Evolutionary conservation across 2,113 vertebrate species (phyloP), one percentile per base, ranked within the genome.

Genomic region (Larimichthys crocea): DNA sequence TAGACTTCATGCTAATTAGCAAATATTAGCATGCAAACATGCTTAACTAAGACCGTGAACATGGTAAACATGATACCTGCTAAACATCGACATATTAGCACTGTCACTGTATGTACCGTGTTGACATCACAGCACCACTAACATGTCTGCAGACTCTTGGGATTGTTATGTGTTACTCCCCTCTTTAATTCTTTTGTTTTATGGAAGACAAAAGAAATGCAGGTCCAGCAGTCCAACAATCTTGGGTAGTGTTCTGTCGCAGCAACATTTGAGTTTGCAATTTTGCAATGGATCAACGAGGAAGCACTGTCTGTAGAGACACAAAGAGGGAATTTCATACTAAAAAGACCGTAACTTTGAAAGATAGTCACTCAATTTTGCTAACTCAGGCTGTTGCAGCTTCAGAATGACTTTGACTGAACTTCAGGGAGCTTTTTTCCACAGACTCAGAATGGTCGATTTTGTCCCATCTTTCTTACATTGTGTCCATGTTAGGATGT

Each of bases 341-440:
- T 26, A 22, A 29, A 49, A 49, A 14, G 40, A 20, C 7, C 1
- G 5, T 56, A 56, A 31, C 35, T 46, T 56, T 31, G 11, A 48
- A 40, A 66, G 35, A 35, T 22, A 22, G 5, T 22, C 40, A 29
- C 35, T 56, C 19, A 0, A 22, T 55, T 70, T 70, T 14, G 12
- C 50, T 40, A 35, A 40, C 3, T 49, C 26, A 62, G 15, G 44
- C n/a, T 20, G 49, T 10, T 55, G 2, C 24, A 46, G 17, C 35
- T 55, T 79, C 14, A 68, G 52, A 55, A 59, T 19, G 16, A 19
- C n/a, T 52, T 53, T 53, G 29, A 35, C 49, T 35, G 29, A 65
- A 53, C 40, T 59, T 44, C 7, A 42, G n/a, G 24, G 17, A 19
- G 22, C 44, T 11, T 19, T 49, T 66, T 66, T 48, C 6, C 44